These are phyloP conservation scores for Dryas iulia DNA, from an alignment of 1,140 invertebrate genomes.

Conservation along the genomic window DNA sequence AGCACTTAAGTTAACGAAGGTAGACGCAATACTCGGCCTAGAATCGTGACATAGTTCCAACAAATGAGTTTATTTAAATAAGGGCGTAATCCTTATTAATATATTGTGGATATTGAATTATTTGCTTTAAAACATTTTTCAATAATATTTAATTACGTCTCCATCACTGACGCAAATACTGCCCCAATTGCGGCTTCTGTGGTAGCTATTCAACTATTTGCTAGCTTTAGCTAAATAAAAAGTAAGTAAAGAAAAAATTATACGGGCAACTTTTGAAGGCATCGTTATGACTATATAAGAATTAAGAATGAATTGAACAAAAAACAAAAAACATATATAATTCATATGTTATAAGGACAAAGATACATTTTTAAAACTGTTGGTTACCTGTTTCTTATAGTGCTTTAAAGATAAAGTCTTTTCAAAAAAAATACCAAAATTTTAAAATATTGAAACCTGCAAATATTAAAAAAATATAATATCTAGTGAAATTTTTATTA, in stretches of 20 bases:
- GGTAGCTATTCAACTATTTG: neutral
- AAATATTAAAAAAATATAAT: too few relatives aligned
- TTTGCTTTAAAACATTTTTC: neutral
- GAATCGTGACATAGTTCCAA: slow-evolving; percentile 27
- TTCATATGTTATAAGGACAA: too few relatives aligned
- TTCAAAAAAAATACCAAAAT: too few relatives aligned
- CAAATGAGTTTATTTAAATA: slow-evolving; percentile 20
- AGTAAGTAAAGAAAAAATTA: neutral
- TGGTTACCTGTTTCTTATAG: too few relatives aligned
- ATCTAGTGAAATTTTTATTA: too few relatives aligned
- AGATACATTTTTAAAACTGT: too few relatives aligned
- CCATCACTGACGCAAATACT: neutral
- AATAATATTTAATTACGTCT: slow-evolving; percentile 4
- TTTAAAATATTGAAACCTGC: too few relatives aligned
- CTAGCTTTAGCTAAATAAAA: neutral
- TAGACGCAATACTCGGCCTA: slow-evolving; percentile 28
- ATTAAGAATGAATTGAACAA: too few relatives aligned
- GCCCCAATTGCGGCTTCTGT: neutral
- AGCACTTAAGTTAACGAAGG: slow-evolving; percentile 36
- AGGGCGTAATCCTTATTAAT: slow-evolving; percentile 2
- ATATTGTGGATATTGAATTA: slow-evolving; percentile 1
- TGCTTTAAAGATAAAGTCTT: too few relatives aligned
- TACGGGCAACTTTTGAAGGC: neutral
- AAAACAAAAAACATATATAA: too few relatives aligned
- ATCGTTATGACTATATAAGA: neutral